Conservation (phyloP, 2,888 invertebrate genomes). For the Diadegma fenestrale region DNA sequence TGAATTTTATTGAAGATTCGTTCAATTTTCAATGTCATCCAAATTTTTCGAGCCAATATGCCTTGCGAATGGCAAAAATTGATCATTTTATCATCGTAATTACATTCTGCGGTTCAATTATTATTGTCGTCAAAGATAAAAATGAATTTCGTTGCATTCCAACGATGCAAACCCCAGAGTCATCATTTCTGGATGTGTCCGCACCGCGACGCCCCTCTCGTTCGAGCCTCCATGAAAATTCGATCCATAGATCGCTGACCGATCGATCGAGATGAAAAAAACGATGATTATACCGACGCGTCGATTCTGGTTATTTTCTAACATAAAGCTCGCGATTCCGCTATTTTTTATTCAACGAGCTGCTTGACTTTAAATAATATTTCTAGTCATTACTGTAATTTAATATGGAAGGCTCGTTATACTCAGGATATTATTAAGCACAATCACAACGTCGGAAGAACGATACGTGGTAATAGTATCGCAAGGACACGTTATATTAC, state of each 20-base stretch:
- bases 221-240: neutral
- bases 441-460: conserved; percentile 28
- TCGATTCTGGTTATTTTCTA: conserved; percentile 16
- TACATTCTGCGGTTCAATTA: too few relatives aligned
- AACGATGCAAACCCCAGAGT: too few relatives aligned
- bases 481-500: conserved; percentile 23
- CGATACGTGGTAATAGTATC: conserved; percentile 22
- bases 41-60: too few relatives aligned
- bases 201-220: neutral
- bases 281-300: neutral
- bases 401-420: conserved; percentile 9
- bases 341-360: neutral
- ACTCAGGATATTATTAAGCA: conserved; percentile 25
- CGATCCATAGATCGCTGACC: neutral
- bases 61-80: too few relatives aligned
- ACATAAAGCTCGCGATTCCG: neutral
- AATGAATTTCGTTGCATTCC: too few relatives aligned
- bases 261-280: neutral
- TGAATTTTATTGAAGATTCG: too few relatives aligned
- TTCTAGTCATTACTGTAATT: conserved; percentile 26
- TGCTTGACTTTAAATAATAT: conserved; percentile 3
- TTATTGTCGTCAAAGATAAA: too few relatives aligned
- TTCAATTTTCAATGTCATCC: too few relatives aligned
- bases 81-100: too few relatives aligned
- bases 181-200: too few relatives aligned